Evolutionary conservation across 2,888 invertebrate genomes (phyloP).

Genomic region (Deilephila porcellus): DNA sequence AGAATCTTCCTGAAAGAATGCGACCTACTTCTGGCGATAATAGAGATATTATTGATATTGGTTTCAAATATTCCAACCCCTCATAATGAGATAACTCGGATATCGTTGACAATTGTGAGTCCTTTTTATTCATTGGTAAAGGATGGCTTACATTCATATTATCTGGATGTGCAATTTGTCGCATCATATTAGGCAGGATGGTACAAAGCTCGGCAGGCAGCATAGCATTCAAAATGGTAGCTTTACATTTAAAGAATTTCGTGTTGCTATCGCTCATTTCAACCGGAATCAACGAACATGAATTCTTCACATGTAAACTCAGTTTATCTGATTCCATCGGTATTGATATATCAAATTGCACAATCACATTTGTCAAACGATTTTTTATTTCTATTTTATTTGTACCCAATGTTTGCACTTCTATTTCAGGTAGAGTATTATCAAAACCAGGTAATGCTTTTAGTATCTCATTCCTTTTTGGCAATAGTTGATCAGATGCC

Average conservation of each 20-base stretch:
- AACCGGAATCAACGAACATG: slow-evolving; percentile 54
- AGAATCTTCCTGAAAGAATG: slow-evolving; percentile 1
- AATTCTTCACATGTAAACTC: slow-evolving; percentile 41
- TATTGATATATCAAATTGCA: slow-evolving; percentile 70
- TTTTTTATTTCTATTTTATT: slow-evolving; percentile 69
- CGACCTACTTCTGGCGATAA: slow-evolving; percentile 5
- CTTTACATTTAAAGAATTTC: slow-evolving; percentile 67
- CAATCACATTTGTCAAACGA: slow-evolving; percentile 63
- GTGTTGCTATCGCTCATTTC: slow-evolving; percentile 52
- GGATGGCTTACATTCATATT: slow-evolving; percentile 36
- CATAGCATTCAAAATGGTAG: slow-evolving; percentile 64
- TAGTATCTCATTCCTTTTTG: slow-evolving; percentile 36
- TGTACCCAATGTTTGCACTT: slow-evolving; percentile 60
- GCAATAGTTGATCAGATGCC: not conserved
- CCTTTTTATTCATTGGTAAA: slow-evolving; percentile 41
- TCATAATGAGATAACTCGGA: slow-evolving; percentile 46
- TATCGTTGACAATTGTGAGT: slow-evolving; percentile 52
- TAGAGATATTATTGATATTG: slow-evolving; percentile 27
- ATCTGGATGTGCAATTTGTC: slow-evolving; percentile 49
- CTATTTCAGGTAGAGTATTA: slow-evolving; percentile 52
- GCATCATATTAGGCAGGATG: slow-evolving; percentile 67
- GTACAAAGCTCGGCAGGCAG: slow-evolving; percentile 75
- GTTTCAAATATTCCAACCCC: slow-evolving; percentile 32
- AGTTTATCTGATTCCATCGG: slow-evolving; percentile 44
- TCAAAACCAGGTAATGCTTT: slow-evolving; percentile 62